phyloP scores from a whole-genome alignment of 2,888 invertebrate genomes.

The Morpho helenor region DNA sequence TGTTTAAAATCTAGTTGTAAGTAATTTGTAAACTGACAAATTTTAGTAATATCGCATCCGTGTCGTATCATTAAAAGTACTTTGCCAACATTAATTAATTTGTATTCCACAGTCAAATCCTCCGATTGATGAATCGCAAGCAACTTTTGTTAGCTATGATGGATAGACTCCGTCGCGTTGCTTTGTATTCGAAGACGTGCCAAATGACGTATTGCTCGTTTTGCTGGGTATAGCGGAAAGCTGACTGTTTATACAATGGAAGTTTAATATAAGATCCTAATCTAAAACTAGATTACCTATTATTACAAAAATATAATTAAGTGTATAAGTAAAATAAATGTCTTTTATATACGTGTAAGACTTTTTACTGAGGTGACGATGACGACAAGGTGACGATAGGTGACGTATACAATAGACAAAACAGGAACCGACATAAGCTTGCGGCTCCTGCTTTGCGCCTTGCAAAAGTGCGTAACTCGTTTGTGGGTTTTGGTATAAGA shows the following conservation, averaged over 20 bases:
- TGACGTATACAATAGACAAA: no score
- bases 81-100: conserved; percentile 42
- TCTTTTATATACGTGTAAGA: not conserved
- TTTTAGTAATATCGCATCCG: not conserved
- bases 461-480: no score
- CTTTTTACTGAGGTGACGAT: no score
- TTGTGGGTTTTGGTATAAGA: no score
- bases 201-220: conserved; percentile 22
- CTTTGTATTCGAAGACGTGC: conserved; percentile 20
- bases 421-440: no score
- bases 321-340: not conserved
- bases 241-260: not conserved
- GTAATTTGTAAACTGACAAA: no score
- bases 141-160: conserved; percentile 32
- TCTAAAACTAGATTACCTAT: not conserved
- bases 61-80: conserved; percentile 4
- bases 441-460: no score
- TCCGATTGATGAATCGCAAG: conserved; percentile 39
- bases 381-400: no score
- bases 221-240: conserved; percentile 9
- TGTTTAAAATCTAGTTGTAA: no score
- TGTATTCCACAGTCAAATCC: conserved; percentile 45
- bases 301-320: no score
- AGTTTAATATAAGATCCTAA: not conserved
- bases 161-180: conserved; percentile 27